These are phyloP conservation scores for Bubo bubo DNA, from an alignment of 2,113 vertebrate species.

Conservation along the genomic window DNA sequence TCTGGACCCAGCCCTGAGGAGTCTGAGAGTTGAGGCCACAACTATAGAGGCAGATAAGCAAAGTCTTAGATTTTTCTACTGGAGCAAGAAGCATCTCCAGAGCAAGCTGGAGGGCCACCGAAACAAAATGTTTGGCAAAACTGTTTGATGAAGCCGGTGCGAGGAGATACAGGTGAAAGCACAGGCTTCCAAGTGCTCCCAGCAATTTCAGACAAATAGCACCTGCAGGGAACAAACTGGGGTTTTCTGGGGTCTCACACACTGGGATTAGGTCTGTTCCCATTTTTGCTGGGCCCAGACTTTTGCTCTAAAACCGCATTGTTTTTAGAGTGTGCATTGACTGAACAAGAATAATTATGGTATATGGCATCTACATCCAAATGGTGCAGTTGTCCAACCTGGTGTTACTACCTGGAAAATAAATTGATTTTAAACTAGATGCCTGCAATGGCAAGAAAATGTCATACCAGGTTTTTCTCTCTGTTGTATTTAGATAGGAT, in stretches of 20 bases:
- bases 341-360: not conserved
- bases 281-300: not conserved
- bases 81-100: not conserved
- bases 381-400: not conserved
- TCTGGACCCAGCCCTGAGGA: not conserved
- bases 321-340: fast-evolving
- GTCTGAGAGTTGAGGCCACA: not conserved
- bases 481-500: not conserved
- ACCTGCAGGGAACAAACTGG: not conserved
- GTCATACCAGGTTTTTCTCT: not conserved
- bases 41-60: not conserved
- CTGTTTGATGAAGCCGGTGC: fast-evolving
- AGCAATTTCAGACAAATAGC: not conserved
- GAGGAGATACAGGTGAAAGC: not conserved
- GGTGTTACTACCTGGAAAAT: not conserved
- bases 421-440: not conserved
- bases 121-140: not conserved
- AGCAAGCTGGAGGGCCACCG: not conserved
- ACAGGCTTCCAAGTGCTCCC: not conserved
- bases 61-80: not conserved
- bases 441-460: not conserved
- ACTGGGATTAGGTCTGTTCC: not conserved
- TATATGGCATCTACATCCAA: too few relatives aligned
- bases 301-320: fast-evolving
- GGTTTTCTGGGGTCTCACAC: not conserved